phyloP scores from a whole-genome alignment of 2,888 invertebrate species.

The Gastrophysa polygoni region DNA sequence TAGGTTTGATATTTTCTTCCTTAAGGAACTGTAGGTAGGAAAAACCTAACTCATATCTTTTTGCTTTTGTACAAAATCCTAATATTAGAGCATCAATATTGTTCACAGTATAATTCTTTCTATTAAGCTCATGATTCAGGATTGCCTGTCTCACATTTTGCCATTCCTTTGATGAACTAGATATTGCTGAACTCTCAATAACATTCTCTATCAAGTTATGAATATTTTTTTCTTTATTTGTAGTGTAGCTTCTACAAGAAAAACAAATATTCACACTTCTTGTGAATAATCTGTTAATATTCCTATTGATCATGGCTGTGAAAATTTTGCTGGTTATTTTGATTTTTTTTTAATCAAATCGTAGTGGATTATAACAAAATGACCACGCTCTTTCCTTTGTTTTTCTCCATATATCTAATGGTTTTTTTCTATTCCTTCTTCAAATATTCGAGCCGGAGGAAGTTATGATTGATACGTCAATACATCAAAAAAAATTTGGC shows the following conservation, averaged over 20 bases:
- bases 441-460: too few relatives aligned
- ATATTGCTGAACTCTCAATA: background rate
- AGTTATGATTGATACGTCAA: too few relatives aligned
- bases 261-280: background rate
- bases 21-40: slow-evolving; percentile 66
- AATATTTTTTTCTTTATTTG: background rate
- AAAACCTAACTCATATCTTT: slow-evolving; percentile 61
- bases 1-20: slow-evolving; percentile 59
- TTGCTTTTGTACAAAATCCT: slow-evolving; percentile 58
- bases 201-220: background rate
- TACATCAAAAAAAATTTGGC: too few relatives aligned
- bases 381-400: too few relatives aligned
- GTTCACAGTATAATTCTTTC: slow-evolving; percentile 56
- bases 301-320: background rate
- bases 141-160: slow-evolving; percentile 56
- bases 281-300: background rate
- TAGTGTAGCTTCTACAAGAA: background rate
- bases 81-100: slow-evolving; percentile 69
- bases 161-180: slow-evolving; percentile 38
- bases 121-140: slow-evolving; percentile 48
- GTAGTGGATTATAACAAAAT: too few relatives aligned
- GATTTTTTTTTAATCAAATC: too few relatives aligned
- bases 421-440: too few relatives aligned
- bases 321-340: too few relatives aligned
- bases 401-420: too few relatives aligned